phyloP scores from a whole-genome alignment of 2,113 vertebrate species.

The Perca schrenkii region DNA sequence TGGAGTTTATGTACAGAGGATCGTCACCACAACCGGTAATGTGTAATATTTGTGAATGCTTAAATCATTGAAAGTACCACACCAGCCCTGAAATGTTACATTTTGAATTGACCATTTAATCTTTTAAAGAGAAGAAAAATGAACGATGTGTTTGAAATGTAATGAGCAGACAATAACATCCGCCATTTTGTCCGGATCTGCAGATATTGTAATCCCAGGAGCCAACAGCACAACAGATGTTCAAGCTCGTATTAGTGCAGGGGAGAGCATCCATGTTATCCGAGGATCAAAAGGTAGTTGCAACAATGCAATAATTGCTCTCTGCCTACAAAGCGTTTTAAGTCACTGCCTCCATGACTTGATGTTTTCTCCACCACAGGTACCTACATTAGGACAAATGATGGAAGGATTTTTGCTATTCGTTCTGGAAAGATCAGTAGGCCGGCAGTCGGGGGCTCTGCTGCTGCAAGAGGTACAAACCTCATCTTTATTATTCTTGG shows the following conservation, averaged over 20 bases:
- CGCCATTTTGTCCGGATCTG: constrained; percentile 52
- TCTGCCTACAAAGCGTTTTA: neutral
- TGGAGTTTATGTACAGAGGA: constrained; percentile 96
- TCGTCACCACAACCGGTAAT: constrained; percentile 96
- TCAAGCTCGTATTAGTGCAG: constrained; percentile 95
- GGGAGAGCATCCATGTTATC: constrained; percentile 98
- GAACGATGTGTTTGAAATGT: neutral
- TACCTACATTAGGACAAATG: constrained; percentile 96
- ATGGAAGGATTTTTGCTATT: constrained; percentile 98
- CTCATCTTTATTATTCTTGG: neutral
- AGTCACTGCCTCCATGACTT: neutral
- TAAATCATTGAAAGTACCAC: neutral
- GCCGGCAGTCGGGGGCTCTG: constrained; percentile 82
- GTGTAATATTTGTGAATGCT: neutral
- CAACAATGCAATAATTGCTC: neutral
- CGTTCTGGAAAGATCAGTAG: constrained; percentile 92
- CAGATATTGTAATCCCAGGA: constrained; percentile 99
- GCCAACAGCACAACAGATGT: constrained; percentile 95
- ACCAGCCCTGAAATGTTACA: neutral
- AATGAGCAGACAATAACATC: neutral
- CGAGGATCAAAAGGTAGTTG: constrained; percentile 94
- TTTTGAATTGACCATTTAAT: neutral
- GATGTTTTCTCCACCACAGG: constrained; percentile 81
- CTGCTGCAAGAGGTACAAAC: constrained; percentile 88
- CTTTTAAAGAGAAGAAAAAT: neutral